phyloP scores from a whole-genome alignment of 2,888 invertebrate genomes.

The Morpho deidamia region DNA sequence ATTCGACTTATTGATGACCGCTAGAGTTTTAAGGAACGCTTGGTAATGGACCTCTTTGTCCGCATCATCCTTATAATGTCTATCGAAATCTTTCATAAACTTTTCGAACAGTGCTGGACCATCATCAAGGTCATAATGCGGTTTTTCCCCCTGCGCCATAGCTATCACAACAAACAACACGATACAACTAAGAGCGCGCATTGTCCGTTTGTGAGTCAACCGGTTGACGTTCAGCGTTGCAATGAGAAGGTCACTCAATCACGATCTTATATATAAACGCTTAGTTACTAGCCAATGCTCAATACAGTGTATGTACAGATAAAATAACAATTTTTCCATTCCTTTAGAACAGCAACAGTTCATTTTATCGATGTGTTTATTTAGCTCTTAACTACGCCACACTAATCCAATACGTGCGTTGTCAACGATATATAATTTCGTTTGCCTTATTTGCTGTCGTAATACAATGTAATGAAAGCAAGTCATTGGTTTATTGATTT shows the following conservation, averaged over 20 bases:
- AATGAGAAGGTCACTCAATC: not conserved
- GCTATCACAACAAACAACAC: conserved; percentile 5
- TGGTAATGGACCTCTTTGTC: conserved; percentile 37
- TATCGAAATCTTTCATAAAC: conserved; percentile 37
- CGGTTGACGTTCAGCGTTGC: not conserved
- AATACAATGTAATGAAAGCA: too few species aligned
- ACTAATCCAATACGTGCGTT: too few species aligned
- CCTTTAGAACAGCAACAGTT: not conserved
- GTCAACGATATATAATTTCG: too few species aligned
- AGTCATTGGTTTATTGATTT: too few species aligned
- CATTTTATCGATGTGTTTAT: not conserved
- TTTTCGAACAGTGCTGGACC: conserved; percentile 34
- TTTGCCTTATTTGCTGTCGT: too few species aligned
- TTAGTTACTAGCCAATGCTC: not conserved
- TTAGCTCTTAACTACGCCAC: not conserved
- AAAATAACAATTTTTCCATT: not conserved
- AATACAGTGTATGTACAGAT: not conserved
- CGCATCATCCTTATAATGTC: conserved; percentile 36
- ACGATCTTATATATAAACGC: not conserved
- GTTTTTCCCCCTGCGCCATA: conserved; percentile 26
- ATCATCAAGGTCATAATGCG: conserved; percentile 32
- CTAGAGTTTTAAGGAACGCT: conserved; percentile 34
- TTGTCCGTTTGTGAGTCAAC: not conserved
- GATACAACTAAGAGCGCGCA: conserved; percentile 5
- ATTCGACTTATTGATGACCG: conserved; percentile 32